Conservation (phyloP, 2,113 vertebrate genomes). For the Nyctereutes procyonoides region DNA sequence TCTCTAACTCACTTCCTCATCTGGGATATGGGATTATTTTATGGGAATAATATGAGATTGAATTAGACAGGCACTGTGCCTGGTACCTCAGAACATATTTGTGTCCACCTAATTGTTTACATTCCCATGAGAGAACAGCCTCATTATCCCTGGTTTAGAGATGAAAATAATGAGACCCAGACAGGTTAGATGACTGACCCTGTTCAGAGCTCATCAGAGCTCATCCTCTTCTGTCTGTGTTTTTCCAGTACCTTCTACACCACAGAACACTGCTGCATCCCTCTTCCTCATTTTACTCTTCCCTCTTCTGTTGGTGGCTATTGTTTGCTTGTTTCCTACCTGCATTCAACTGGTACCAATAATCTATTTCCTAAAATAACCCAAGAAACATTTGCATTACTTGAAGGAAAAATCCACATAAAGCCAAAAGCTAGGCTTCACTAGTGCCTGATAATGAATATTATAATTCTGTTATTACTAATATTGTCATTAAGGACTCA, state of each 20-base stretch:
- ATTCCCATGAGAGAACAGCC: neutral
- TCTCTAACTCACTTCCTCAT: neutral
- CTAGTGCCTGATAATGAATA: neutral
- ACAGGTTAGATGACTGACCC: neutral
- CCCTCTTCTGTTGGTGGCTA: neutral
- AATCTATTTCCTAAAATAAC: slow-evolving; percentile 42
- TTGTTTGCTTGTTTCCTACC: neutral
- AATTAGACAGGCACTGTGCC: neutral
- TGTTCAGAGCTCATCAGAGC: neutral
- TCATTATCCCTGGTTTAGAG: neutral
- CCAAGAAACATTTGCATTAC: neutral
- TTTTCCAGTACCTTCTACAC: neutral
- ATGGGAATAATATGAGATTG: neutral
- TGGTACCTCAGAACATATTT: neutral
- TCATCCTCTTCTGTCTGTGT: fast-evolving
- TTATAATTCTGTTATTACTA: neutral
- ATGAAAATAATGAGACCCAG: neutral
- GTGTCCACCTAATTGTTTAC: neutral
- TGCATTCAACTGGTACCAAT: slow-evolving; percentile 12
- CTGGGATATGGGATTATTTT: neutral
- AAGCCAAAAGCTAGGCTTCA: slow-evolving; percentile 32
- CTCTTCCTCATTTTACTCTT: neutral
- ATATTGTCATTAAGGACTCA: slow-evolving; percentile 18
- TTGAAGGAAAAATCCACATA: neutral
- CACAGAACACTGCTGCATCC: fast-evolving